phyloP scores from a whole-genome alignment of 2,113 vertebrate species.

The Macrotis lagotis region DNA sequence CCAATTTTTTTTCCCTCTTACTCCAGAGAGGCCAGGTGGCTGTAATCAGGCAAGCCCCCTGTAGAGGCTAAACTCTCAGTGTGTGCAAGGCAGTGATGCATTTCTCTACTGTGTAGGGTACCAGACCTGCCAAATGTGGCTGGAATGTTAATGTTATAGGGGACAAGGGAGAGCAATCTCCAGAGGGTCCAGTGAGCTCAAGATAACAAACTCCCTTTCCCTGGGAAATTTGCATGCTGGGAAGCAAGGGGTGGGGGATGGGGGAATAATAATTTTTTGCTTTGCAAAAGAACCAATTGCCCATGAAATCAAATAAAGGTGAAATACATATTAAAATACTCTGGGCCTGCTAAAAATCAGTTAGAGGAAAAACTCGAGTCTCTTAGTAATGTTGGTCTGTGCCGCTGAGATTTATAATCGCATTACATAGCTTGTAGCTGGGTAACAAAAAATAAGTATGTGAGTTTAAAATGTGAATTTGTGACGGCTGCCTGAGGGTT shows the following conservation, averaged over 20 bases:
- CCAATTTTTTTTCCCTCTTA: not conserved
- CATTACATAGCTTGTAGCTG: conserved; percentile 49
- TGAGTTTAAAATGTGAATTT: conserved; percentile 62
- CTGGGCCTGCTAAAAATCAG: conserved; percentile 53
- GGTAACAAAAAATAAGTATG: conserved; percentile 53
- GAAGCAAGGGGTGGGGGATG: conserved; percentile 3
- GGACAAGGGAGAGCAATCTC: not conserved
- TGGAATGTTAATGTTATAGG: not conserved
- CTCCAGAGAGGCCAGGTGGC: not conserved
- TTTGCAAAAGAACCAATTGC: conserved; percentile 65
- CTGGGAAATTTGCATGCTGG: conserved; percentile 28
- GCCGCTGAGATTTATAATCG: conserved; percentile 71
- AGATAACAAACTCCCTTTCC: not conserved
- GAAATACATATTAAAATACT: conserved; percentile 68
- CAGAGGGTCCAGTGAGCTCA: not conserved
- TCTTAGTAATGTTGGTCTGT: conserved; percentile 7
- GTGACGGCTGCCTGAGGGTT: conserved; percentile 2
- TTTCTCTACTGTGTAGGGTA: not conserved
- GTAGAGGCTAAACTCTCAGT: accelerated
- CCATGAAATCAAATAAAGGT: conserved; percentile 72
- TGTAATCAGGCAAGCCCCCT: not conserved
- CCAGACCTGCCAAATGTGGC: not conserved
- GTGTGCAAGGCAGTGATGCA: not conserved
- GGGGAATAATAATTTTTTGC: conserved; percentile 36
- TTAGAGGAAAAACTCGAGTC: conserved; percentile 46